Conservation (phyloP, 2,888 invertebrate species). For the Axea sp. region DNA sequence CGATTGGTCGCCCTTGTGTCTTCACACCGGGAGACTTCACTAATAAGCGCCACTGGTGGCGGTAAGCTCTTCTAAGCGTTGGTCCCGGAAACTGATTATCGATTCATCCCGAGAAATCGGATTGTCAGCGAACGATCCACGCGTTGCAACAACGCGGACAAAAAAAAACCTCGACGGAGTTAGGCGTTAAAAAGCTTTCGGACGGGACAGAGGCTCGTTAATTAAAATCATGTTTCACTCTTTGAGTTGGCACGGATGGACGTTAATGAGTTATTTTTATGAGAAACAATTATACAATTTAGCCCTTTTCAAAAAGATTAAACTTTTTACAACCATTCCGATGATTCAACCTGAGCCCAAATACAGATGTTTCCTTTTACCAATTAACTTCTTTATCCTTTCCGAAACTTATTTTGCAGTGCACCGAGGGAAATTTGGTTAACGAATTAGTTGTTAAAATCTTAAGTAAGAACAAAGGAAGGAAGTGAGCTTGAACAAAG, state of each 20-base stretch:
- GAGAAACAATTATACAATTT: too few species aligned
- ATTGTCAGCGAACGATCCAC: slow-evolving; percentile 25
- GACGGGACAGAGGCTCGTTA: slow-evolving; percentile 35
- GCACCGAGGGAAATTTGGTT: too few species aligned
- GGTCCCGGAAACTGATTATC: slow-evolving; percentile 48
- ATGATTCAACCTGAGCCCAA: too few species aligned
- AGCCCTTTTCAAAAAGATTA: too few species aligned
- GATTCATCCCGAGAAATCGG: slow-evolving; percentile 46
- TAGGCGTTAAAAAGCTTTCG: slow-evolving; percentile 30
- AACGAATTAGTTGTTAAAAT: too few species aligned
- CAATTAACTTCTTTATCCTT: too few species aligned
- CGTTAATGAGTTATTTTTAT: slow-evolving; percentile 5
- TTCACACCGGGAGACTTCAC: slow-evolving; percentile 52
- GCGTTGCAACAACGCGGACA: slow-evolving; percentile 10
- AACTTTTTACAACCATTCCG: too few species aligned
- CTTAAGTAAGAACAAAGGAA: too few species aligned
- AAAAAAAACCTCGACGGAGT: slow-evolving; percentile 18
- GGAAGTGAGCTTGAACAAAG: too few species aligned
- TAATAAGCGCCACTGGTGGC: slow-evolving; percentile 56
- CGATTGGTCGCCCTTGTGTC: slow-evolving; percentile 47
- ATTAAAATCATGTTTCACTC: slow-evolving; percentile 25
- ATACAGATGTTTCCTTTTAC: too few species aligned
- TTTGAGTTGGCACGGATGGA: slow-evolving; percentile 1
- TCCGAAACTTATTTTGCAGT: too few species aligned
- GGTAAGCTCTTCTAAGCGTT: slow-evolving; percentile 39